Conservation (phyloP, 2,888 invertebrate species). For the Agelastica alni region DNA sequence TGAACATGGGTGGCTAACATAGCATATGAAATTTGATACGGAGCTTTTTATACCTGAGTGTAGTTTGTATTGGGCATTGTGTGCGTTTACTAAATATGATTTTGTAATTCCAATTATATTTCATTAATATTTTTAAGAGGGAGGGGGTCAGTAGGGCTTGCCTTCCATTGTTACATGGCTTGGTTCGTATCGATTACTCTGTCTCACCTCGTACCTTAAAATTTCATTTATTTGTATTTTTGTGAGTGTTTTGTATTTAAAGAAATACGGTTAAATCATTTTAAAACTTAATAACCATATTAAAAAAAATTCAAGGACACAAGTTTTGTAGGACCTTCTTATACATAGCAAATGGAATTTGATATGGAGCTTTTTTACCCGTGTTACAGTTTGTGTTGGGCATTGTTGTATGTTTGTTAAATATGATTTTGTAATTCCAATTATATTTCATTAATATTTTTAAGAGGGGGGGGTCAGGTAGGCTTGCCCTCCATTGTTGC, state of each 20-base stretch:
- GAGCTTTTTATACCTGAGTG: conserved; percentile 35
- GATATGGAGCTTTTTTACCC: conserved; percentile 36
- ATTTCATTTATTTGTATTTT: conserved; percentile 10
- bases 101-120: conserved; percentile 35
- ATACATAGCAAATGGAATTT: conserved; percentile 34
- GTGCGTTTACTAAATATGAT: conserved; percentile 40
- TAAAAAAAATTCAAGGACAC: too few relatives aligned
- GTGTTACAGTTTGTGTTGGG: conserved; percentile 24
- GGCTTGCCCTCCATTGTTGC: conserved; percentile 18
- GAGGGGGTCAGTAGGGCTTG: background rate
- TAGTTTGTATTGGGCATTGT: conserved; percentile 30
- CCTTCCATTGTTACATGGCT: conserved; percentile 24
- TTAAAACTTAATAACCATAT: too few relatives aligned
- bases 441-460: conserved; percentile 21
- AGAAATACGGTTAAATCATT: too few relatives aligned
- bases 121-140: conserved; percentile 14
- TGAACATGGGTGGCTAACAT: conserved; percentile 22
- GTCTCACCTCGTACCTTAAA: conserved; percentile 24
- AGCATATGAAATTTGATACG: conserved; percentile 36
- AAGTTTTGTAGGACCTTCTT: too few relatives aligned
- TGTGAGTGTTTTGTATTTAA: too few relatives aligned
- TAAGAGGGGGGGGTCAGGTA: background rate
- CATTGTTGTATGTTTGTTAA: conserved; percentile 38
- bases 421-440: conserved; percentile 40
- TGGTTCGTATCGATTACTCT: conserved; percentile 21